Evolutionary conservation across 1,140 invertebrate genomes (phyloP), one percentile per base, ranked within the genome.

Genomic region (Trichoplusia ni): DNA sequence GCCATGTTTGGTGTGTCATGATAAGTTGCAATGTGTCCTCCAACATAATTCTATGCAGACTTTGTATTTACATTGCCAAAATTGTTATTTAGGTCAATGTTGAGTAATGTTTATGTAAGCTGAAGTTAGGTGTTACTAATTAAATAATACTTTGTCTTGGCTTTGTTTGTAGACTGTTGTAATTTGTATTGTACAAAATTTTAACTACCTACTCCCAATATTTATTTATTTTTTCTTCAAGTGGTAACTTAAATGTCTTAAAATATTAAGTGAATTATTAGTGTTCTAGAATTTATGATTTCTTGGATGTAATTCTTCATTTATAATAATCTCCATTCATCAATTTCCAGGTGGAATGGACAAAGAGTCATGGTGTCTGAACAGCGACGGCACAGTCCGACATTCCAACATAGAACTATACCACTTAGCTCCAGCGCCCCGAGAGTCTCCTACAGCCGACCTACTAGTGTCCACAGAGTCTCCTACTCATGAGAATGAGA

Each of bases 331-430:
- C 8, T 46, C 14, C 4, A 3, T 5, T 23, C 29, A 46, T 46
- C 9, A 7, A 7, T 16, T 47, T 92, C 59, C 90, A 75, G 95
- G 98, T 23, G 98, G 97, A 2, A 92, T 94, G 40, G 97, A 98
- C 84, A 92, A 93, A 59, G 96, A 98, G 71, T 98, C 97, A 11
- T 99, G 98, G 98, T 96, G 97, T 56, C 87, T 99, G 9, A 94
- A 96, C 86, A 96, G 96, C 64, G 97, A 98, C 90, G 97, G 97
- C 31, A 93, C 94, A 35, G 93, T 99, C 40, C 92, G 94, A 67
- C 95, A 98, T 84, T 96, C 97, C 84, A 94, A 95, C 66, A 93
- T 96, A 79, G 95, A 96, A 75, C 87, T 96, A 42, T 94, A 94
- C 82, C 96, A 94, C 84, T 89, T 96, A 58, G 80, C 89, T 33